phyloP scores from a whole-genome alignment of 2,113 vertebrate species.

The Nothobranchius kuhntae region DNA sequence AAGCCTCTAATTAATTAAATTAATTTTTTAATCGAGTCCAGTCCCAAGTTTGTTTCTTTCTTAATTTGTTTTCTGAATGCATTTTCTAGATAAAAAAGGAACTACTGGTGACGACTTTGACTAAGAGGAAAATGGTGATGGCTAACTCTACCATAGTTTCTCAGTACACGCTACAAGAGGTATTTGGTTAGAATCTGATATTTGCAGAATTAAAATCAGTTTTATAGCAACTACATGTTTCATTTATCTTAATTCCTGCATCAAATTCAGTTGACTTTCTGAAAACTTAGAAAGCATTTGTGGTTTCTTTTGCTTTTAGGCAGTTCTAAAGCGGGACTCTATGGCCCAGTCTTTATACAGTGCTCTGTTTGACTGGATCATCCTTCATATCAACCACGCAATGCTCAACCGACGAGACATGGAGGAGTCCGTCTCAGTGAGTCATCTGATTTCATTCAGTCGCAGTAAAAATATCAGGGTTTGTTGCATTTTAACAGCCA shows the following conservation, averaged over 20 bases:
- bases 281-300: neutral
- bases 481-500: neutral
- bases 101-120: slow-evolving; percentile 87
- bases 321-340: slow-evolving; percentile 86
- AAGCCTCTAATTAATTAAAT: no score
- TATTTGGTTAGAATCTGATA: slow-evolving; percentile 47
- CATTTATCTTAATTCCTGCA: neutral
- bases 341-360: slow-evolving; percentile 95
- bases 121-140: slow-evolving; percentile 87
- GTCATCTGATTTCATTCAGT: slow-evolving; percentile 28
- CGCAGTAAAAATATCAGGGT: neutral
- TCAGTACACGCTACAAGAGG: slow-evolving; percentile 89
- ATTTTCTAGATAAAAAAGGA: slow-evolving; percentile 86
- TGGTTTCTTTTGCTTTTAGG: slow-evolving; percentile 69
- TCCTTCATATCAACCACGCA: slow-evolving; percentile 93
- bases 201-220: no score
- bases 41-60: neutral
- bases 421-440: slow-evolving; percentile 89
- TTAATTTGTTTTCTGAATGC: neutral
- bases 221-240: no score
- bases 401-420: slow-evolving; percentile 92
- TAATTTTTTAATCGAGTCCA: no score
- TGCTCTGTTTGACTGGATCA: slow-evolving; percentile 94
- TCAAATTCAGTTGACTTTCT: rapidly evolving
- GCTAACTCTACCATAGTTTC: slow-evolving; percentile 83